Evolutionary conservation across 2,797 vertebrate genomes (phyloP).

Genomic region (Otolemur crassicaudatus): DNA sequence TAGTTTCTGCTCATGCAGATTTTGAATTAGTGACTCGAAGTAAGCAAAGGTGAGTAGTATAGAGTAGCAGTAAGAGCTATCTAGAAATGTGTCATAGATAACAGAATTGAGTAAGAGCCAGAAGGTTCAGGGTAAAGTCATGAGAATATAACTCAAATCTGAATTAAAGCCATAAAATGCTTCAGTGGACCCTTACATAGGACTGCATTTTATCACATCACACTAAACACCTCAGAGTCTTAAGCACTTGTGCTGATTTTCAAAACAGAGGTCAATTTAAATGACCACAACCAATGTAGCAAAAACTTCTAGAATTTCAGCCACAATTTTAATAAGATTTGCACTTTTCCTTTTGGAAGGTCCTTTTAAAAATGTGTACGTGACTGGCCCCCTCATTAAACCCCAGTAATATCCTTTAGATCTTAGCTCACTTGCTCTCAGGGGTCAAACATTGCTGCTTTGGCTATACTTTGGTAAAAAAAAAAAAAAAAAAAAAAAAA

Average conservation of each 20-base stretch:
- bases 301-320: conserved; percentile 28
- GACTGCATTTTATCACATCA: conserved; percentile 46
- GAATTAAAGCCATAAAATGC: conserved; percentile 64
- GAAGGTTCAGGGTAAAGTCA: conserved; percentile 1
- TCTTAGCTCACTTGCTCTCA: no score
- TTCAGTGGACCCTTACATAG: conserved; percentile 12
- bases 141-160: background rate
- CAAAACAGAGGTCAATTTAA: conserved; percentile 45
- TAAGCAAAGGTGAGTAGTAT: background rate
- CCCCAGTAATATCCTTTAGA: no score
- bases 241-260: conserved; percentile 21
- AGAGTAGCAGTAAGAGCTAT: background rate
- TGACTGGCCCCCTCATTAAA: no score
- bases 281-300: conserved; percentile 44
- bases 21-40: background rate
- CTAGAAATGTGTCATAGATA: background rate
- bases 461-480: no score
- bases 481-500: no score
- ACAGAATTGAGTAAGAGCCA: conserved; percentile 19
- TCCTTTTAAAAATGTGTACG: background rate
- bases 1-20: background rate
- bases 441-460: no score
- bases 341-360: background rate
- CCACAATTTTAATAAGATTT: background rate
- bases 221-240: background rate